phyloP scores from a whole-genome alignment of 2,888 invertebrate genomes.

The Apoderus coryli region DNA sequence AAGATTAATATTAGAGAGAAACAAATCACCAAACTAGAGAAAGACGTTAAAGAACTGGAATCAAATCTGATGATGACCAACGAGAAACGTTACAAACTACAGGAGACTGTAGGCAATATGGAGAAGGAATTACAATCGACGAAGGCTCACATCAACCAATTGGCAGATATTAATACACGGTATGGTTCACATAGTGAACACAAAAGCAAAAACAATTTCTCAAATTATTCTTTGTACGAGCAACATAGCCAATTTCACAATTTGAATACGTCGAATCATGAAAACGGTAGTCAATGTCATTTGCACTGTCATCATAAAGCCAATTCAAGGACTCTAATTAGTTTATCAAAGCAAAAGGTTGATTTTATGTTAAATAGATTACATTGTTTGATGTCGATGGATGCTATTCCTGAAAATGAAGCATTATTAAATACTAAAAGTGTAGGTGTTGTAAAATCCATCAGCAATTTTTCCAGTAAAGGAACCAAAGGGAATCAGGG shows the following conservation, averaged over 20 bases:
- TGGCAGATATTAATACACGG: conserved; percentile 26
- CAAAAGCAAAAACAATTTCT: too few species aligned
- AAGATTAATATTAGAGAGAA: conserved; percentile 23
- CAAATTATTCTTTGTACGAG: background rate
- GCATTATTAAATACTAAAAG: conserved; percentile 8
- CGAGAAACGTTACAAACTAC: conserved; percentile 28
- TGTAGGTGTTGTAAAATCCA: conserved; percentile 5
- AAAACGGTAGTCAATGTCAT: background rate
- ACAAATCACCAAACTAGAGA: conserved; percentile 23
- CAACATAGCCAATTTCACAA: background rate
- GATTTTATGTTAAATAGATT: conserved; percentile 20
- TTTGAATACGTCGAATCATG: background rate
- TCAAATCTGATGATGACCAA: conserved; percentile 25
- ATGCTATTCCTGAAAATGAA: conserved; percentile 6
- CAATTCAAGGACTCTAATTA: conserved; percentile 19
- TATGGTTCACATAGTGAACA: background rate
- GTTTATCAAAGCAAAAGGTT: conserved; percentile 21
- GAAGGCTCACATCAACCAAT: conserved; percentile 26
- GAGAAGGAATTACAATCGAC: conserved; percentile 29
- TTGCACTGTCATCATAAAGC: conserved; percentile 6
- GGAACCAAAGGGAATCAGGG: conserved; percentile 9
- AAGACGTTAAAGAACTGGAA: conserved; percentile 25
- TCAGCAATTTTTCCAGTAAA: background rate
- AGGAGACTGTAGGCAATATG: conserved; percentile 27
- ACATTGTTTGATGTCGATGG: conserved; percentile 19